Percentiles rank a stretch among this genome's conserved stretches.
Evolutionary conservation across 2,113 vertebrate genomes (phyloP).

Genomic region (Macheiramphus alcinus): DNA sequence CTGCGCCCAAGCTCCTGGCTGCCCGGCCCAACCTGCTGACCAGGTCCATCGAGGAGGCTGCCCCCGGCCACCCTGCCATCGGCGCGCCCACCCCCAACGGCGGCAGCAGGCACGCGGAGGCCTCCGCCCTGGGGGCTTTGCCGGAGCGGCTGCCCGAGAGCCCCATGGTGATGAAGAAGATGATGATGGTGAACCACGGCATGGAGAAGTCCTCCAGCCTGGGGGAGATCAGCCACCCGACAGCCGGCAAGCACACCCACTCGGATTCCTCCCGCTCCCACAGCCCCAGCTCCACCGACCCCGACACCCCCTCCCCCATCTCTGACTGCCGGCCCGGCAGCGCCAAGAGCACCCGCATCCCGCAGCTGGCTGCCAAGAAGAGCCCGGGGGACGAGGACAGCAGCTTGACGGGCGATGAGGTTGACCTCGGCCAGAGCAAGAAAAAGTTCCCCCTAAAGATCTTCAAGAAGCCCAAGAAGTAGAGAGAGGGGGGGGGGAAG

Average conservation of each 20-base stretch:
- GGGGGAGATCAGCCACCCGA: constrained; percentile 80
- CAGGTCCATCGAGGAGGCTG: constrained; percentile 71
- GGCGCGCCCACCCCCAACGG: constrained; percentile 76
- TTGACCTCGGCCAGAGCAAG: constrained; percentile 86
- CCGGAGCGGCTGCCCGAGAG: constrained; percentile 79
- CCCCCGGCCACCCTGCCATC: background rate
- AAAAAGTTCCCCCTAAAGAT: constrained; percentile 98
- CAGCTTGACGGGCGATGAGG: constrained; percentile 89
- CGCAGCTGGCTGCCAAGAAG: constrained; percentile 92
- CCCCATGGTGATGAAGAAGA: constrained; percentile 83
- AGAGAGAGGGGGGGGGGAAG: background rate
- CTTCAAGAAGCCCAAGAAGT: constrained; percentile 98
- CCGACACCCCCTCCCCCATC: constrained; percentile 86
- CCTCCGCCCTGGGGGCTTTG: background rate
- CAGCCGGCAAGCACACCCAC: constrained; percentile 46
- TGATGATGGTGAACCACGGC: constrained; percentile 69
- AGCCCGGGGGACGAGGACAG: constrained; percentile 89
- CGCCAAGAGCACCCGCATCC: constrained; percentile 81
- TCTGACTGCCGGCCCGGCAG: constrained; percentile 71
- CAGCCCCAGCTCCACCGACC: constrained; percentile 92
- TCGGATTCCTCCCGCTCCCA: constrained; percentile 90
- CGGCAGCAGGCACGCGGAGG: constrained; percentile 75
- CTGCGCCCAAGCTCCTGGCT: constrained; percentile 72
- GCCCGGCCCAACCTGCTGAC: constrained; percentile 80
- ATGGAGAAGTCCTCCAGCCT: constrained; percentile 84